These are phyloP conservation scores for Mirza zaza DNA, from an alignment of 2,113 vertebrate genomes.

Conservation along the genomic window DNA sequence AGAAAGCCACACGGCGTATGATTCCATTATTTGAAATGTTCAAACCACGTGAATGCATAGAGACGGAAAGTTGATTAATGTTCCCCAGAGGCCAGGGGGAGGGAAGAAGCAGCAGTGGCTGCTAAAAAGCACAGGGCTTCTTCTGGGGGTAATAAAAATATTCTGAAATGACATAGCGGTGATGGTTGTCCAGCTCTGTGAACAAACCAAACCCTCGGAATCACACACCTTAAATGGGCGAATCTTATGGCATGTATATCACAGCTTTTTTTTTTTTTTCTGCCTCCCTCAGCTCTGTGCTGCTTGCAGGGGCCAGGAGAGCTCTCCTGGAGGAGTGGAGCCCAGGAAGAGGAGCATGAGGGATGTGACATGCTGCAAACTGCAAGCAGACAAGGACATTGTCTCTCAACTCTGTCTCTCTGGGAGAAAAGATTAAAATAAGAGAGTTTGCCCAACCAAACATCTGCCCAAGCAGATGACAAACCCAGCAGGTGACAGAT, in stretches of 20 bases:
- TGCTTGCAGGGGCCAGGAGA: neutral
- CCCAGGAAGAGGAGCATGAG: neutral
- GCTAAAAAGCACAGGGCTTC: neutral
- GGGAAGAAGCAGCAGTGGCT: no score
- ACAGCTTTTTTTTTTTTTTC: neutral
- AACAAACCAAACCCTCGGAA: neutral
- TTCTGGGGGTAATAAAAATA: neutral
- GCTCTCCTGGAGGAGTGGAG: rapidly evolving
- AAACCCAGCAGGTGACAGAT: no score
- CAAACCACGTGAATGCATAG: neutral
- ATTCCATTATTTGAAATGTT: no score
- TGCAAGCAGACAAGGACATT: neutral
- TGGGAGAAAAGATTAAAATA: neutral
- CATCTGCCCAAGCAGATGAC: neutral
- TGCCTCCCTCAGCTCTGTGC: neutral
- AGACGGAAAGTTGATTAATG: neutral
- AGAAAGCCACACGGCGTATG: neutral
- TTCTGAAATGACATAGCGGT: neutral
- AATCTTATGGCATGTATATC: neutral
- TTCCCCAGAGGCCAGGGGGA: rapidly evolving
- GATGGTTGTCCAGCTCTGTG: neutral
- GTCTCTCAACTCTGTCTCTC: neutral
- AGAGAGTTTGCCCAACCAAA: no score
- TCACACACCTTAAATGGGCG: neutral
- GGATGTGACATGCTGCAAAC: neutral